Percentiles rank a stretch among this genome's conserved stretches.
Conservation (phyloP, 2,888 invertebrate genomes). For the Germaria angustata region DNA sequence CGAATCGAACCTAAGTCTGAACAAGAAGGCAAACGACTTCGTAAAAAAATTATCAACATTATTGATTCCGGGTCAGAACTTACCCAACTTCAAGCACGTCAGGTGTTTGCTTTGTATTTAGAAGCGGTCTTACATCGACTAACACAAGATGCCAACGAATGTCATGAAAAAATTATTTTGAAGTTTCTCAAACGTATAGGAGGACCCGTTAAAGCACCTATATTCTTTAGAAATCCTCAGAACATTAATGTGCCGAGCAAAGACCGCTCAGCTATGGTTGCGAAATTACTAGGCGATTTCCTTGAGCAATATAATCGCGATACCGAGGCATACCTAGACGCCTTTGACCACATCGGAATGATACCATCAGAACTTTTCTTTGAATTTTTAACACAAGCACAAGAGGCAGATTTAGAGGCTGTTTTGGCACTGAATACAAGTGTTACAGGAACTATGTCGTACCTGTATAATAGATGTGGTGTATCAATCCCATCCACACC, state of each 20-base stretch:
- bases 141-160: conserved; percentile 79
- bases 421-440: conserved; percentile 78
- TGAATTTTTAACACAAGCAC: conserved; percentile 83
- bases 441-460: conserved; percentile 79
- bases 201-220: conserved; percentile 86
- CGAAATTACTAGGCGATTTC: conserved; percentile 90
- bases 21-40: conserved; percentile 76
- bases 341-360: conserved; percentile 84
- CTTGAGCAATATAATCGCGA: conserved; percentile 90
- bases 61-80: conserved; percentile 84
- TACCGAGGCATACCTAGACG: conserved; percentile 88
- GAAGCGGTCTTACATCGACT: conserved; percentile 86
- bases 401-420: conserved; percentile 78
- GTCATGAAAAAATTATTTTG: conserved; percentile 83
- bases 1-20: conserved; percentile 78
- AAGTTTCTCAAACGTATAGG: conserved; percentile 89
- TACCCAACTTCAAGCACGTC: conserved; percentile 85
- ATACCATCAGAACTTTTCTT: conserved; percentile 82
- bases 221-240: conserved; percentile 82
- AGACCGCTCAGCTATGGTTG: conserved; percentile 90
- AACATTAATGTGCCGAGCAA: conserved; percentile 86
- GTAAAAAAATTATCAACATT: conserved; percentile 80
- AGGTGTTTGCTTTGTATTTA: conserved; percentile 89
- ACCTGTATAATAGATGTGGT: conserved; percentile 78
- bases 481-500: conserved; percentile 76